These are phyloP conservation scores for Cricetomys ansorgei DNA, from an alignment of 2,113 vertebrate species.

Conservation along the genomic window DNA sequence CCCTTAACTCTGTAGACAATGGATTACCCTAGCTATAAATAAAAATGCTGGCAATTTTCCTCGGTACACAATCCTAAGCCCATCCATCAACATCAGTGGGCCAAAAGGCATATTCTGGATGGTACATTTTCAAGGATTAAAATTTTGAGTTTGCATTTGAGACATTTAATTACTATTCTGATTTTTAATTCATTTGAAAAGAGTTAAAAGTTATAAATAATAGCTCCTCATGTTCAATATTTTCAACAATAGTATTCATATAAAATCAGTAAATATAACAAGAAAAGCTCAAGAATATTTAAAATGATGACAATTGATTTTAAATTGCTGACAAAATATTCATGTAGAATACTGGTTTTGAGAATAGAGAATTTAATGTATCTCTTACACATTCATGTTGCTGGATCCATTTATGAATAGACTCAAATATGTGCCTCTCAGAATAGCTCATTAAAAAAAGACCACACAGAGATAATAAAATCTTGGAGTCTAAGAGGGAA, in stretches of 20 bases:
- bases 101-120: not conserved
- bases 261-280: conserved; percentile 10
- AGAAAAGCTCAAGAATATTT: conserved; percentile 14
- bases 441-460: not conserved
- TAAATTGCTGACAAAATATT: conserved; percentile 7
- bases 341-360: not conserved
- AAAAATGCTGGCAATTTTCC: not conserved
- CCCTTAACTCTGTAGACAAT: not conserved
- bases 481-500: not conserved
- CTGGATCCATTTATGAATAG: conserved; percentile 10
- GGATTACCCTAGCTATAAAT: not conserved
- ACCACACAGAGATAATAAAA: not conserved
- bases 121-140: not conserved
- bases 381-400: too few species aligned
- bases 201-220: not conserved
- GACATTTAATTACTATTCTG: not conserved
- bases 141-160: not conserved
- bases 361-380: not conserved
- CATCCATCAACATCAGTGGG: not conserved
- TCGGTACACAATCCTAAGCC: conserved; percentile 21
- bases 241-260: not conserved
- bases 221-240: not conserved
- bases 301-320: not conserved
- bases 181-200: not conserved
- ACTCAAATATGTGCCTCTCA: not conserved